Conservation (phyloP, 2,113 vertebrate species). For the Lophius piscatorius region DNA sequence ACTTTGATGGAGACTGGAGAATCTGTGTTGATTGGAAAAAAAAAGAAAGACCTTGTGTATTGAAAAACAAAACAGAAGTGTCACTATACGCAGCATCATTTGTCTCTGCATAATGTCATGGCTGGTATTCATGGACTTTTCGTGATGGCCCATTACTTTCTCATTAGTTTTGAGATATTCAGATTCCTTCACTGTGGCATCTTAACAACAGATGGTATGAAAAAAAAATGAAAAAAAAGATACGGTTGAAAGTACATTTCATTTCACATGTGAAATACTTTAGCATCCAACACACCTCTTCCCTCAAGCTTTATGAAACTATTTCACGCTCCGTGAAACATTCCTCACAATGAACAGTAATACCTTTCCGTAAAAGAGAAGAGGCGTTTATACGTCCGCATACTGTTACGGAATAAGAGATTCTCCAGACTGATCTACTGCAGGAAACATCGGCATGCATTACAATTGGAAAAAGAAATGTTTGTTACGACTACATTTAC, state of each 20-base stretch:
- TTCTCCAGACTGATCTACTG: conserved; percentile 13
- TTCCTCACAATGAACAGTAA: conserved; percentile 45
- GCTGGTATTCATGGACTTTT: conserved; percentile 54
- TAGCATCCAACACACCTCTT: conserved; percentile 65
- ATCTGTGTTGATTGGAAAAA: conserved; percentile 22
- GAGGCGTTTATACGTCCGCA: conserved; percentile 28
- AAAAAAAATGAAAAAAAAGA: conserved; percentile 47
- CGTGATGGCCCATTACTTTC: conserved; percentile 70
- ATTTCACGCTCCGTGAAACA: conserved; percentile 68
- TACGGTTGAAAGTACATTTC: conserved; percentile 44
- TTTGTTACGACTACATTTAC: conserved; percentile 3
- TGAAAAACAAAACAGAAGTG: conserved; percentile 55
- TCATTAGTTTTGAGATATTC: conserved; percentile 68
- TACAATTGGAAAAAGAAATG: too few species aligned
- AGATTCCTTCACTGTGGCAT: conserved; percentile 55
- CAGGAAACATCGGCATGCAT: not conserved
- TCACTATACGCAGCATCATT: conserved; percentile 46
- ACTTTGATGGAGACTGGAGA: conserved; percentile 30
- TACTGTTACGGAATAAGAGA: conserved; percentile 15
- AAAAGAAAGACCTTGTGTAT: conserved; percentile 55
- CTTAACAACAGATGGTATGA: conserved; percentile 65
- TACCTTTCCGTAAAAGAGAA: conserved; percentile 24
- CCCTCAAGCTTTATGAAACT: conserved; percentile 64
- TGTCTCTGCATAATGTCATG: conserved; percentile 54
- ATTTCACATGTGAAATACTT: conserved; percentile 55